Evolutionary conservation across 2,888 invertebrate species (phyloP).

Genomic region (Esperia sulphurella): DNA sequence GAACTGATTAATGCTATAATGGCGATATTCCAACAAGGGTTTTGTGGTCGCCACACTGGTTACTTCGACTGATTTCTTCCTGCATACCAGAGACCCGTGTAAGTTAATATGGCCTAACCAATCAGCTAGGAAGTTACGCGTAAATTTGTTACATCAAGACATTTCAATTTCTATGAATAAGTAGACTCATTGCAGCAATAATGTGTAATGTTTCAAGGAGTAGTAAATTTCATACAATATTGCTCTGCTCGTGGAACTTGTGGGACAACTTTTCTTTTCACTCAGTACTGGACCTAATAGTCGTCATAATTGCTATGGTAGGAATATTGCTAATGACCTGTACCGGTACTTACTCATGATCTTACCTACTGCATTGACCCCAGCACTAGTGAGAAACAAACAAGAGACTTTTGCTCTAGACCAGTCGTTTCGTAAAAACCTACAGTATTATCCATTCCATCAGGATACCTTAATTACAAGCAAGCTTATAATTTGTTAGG

Average conservation of each 20-base stretch:
- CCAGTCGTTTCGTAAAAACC: background rate
- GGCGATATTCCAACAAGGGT: conserved; percentile 4
- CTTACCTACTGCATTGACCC: too few relatives aligned
- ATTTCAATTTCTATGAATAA: background rate
- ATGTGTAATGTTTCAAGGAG: background rate
- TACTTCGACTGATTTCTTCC: conserved; percentile 23
- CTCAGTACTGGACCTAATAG: too few relatives aligned
- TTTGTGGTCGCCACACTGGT: conserved; percentile 2
- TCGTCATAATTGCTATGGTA: too few relatives aligned
- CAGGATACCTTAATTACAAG: background rate
- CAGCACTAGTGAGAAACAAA: too few relatives aligned
- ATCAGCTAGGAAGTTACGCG: conserved; percentile 9
- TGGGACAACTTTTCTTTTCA: too few relatives aligned
- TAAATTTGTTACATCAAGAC: conserved; percentile 1
- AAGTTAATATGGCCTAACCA: conserved; percentile 23
- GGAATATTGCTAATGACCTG: too few relatives aligned
- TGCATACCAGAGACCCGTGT: conserved; percentile 24
- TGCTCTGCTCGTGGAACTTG: too few relatives aligned
- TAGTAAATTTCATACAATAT: too few relatives aligned
- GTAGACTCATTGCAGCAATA: background rate
- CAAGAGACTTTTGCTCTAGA: too few relatives aligned
- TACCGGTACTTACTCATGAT: too few relatives aligned
- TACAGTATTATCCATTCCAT: conserved; percentile 1
- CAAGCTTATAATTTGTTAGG: conserved; percentile 1
- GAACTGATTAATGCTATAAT: conserved; percentile 10